Conservation (phyloP, 2,888 invertebrate species). For the Junonia oenone region DNA sequence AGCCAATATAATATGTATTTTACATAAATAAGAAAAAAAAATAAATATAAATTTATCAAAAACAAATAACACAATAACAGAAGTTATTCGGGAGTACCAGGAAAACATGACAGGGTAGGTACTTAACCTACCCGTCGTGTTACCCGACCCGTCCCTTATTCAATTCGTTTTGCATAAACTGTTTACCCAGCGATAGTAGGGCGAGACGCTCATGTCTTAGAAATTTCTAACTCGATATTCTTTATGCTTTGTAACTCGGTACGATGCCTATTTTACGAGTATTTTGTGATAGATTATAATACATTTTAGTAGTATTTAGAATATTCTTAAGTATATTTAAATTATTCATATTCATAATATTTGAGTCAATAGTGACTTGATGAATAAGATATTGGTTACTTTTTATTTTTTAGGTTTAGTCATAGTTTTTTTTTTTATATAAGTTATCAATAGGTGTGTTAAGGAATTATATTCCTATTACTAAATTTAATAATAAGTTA, state of each 20-base stretch:
- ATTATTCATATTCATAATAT: too few relatives aligned
- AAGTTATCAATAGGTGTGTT: too few relatives aligned
- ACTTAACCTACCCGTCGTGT: slow-evolving; percentile 3
- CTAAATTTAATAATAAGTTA: too few relatives aligned
- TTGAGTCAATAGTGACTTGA: too few relatives aligned
- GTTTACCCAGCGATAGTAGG: slow-evolving; percentile 49
- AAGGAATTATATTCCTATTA: too few relatives aligned
- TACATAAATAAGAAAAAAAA: neutral
- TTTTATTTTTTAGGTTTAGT: too few relatives aligned
- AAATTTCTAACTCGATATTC: slow-evolving; percentile 25
- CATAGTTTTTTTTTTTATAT: too few relatives aligned
- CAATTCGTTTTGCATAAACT: slow-evolving; percentile 72
- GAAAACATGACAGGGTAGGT: neutral
- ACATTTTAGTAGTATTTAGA: too few relatives aligned
- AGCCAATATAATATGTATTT: too few relatives aligned
- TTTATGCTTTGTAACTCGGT: slow-evolving; percentile 2
- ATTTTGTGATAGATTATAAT: neutral
- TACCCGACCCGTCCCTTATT: slow-evolving; percentile 56
- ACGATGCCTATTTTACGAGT: neutral
- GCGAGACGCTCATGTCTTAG: slow-evolving; percentile 11
- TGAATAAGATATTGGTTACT: too few relatives aligned
- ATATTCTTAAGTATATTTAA: too few relatives aligned
- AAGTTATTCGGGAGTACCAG: neutral
- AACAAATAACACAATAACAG: neutral
- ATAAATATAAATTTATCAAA: neutral